Base-by-base conservation (phyloP, 2,888 invertebrate genomes). In the Stenoptilia bipunctidactyla region DNA sequence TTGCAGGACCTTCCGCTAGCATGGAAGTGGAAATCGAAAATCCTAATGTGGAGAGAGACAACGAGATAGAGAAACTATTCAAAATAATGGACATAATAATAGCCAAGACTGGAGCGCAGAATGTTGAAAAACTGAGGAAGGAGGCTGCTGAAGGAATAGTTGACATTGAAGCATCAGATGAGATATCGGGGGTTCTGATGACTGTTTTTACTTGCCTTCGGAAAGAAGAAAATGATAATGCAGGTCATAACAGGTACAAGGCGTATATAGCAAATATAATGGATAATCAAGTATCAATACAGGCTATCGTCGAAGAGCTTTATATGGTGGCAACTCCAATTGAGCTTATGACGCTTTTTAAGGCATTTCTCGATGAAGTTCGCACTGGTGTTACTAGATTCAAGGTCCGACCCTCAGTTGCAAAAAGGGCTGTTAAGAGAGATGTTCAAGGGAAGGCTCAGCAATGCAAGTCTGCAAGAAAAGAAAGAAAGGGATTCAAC, bases 361-460 rank as follows among this genome's bases (percentile, higher is more conserved):
- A 33, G 0, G 36, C 45, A 0, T 47, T 45, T 2, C 51, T 36
- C 35, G 49, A 52, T 25, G 50, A 53, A 40, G 52, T 52, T 0
- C 13, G 51, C 1, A 51, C 53, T 1, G 51, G 51, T 4, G 38
- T 49, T 0, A 53, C 48, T 0, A 14, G 48, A 13, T 51, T 51
- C 15, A 48, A 13, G 15, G 45, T 51, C 0, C 25, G 46, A 0
- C 37, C 12, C 0, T 43, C 45, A 1, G 44, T 47, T 0, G 49
- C 45, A 2, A 47, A 45, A n/a, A 15, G 39, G 3, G 40, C 27
- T 1, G 10, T 42, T 8, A 20, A 20, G 8, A 3, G 20, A 5
- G 20, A 3, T 20, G 8, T 3, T 5, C 4, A 20, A 3, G 20
- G 20, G 4, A 20, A 20, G 8, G 20, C 8, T 20, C 20, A 3